Base-by-base conservation (phyloP, 1,140 invertebrate species). In the Scaptomyza hsui region DNA sequence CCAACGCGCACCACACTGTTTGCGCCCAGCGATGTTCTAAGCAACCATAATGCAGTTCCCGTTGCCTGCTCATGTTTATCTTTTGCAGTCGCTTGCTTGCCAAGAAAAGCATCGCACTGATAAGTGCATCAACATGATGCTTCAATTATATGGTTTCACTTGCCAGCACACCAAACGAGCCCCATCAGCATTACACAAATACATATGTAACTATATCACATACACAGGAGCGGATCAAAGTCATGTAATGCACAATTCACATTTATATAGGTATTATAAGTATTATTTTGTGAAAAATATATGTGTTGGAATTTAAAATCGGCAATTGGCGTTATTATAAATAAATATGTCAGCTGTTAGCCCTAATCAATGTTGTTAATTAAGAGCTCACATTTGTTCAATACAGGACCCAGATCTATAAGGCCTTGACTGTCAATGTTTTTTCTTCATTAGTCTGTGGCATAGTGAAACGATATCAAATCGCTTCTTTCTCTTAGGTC, bases 61-160 rank as follows among this genome's bases (percentile, higher is more conserved):
- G 18, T 32, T 64, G 68, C 69, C 78, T 73, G 70, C 73, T 83
- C 79, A 88, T 85, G 82, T 75, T 77, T 88, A 85, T 85, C 81
- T 86, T 77, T 67, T 32, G 77, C 65, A 80, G 57, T 77, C n/a
- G 1, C 18, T 39, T 4, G 76, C 72, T 85, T 85, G 80, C 63
- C 69, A 77, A 86, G 61, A 21, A n/a, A 32, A 13, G 32, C 49
- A 13, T 52, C 68, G 52, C 60, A 49, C 73, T 85, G 81, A 85
- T 85, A 85, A 85, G 80, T 85, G 80, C 80, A 86, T 63, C 80
- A 81, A 74, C 77, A 85, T 85, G 76, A 85, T 81, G 81, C 72
- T 85, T 77, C 86, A 85, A 85, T 85, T 85, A 85, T 85, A 85
- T 86, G 81, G 81, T 60, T 72, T 78, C 56, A 59, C 39, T 68